Conservation (phyloP, 2,113 vertebrate genomes). For the Gymnarchus niloticus region DNA sequence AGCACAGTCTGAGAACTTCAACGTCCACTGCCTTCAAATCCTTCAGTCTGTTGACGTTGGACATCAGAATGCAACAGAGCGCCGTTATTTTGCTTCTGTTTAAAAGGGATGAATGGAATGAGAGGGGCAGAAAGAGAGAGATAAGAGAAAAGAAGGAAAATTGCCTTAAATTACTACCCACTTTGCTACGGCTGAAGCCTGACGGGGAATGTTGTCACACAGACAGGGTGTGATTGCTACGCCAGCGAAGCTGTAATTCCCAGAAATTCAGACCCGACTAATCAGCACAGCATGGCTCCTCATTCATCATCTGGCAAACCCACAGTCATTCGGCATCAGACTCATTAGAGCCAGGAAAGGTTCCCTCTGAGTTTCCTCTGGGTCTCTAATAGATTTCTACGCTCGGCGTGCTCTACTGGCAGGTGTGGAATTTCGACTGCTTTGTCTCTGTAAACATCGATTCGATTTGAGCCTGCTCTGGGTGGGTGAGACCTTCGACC, state of each 20-base stretch:
- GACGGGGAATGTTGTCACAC: conserved; percentile 9
- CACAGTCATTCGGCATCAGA: neutral
- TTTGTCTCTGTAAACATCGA: conserved; percentile 2
- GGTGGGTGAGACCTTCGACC: no score
- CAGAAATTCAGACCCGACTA: conserved; percentile 19
- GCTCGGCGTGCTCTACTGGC: neutral
- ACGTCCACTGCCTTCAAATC: neutral
- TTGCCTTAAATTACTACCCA: neutral
- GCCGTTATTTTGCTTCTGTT: conserved; percentile 3
- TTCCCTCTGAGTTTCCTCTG: neutral
- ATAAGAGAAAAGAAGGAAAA: neutral
- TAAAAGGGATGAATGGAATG: neutral
- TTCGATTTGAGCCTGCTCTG: neutral
- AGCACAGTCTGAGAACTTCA: neutral
- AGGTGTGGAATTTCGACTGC: neutral
- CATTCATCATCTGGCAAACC: neutral
- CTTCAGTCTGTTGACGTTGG: neutral
- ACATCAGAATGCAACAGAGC: neutral
- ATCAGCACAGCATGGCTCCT: neutral
- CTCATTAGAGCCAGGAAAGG: conserved; percentile 7
- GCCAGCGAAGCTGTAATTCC: conserved; percentile 23
- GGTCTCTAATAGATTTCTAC: conserved; percentile 11
- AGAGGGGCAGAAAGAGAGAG: conserved; percentile 9
- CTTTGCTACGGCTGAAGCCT: neutral
- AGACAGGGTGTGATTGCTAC: conserved; percentile 13